Evolutionary conservation across 1,140 invertebrate genomes (phyloP).

Genomic region (Thaumatotibia leucotreta): DNA sequence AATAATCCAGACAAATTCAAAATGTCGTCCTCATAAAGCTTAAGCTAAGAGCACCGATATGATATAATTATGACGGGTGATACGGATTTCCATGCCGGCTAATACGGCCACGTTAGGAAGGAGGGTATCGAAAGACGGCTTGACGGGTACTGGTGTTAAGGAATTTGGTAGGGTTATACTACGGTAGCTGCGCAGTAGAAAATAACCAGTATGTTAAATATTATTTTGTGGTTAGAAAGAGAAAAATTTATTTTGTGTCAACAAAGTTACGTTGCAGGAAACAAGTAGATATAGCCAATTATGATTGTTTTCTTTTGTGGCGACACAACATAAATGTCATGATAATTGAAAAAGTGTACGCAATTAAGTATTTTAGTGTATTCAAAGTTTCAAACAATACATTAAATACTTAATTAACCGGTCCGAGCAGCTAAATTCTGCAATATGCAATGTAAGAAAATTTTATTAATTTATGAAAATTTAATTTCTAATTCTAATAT

Average conservation of each 20-base stretch:
- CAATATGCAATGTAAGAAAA: no score
- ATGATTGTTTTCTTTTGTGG: no score
- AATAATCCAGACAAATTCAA: neutral
- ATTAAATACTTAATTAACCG: no score
- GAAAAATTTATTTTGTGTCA: neutral
- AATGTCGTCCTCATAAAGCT: neutral
- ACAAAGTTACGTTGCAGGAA: neutral
- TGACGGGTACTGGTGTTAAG: neutral
- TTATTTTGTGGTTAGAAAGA: neutral
- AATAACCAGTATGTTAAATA: neutral
- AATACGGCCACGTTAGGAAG: conserved; percentile 10
- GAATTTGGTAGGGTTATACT: conserved; percentile 37
- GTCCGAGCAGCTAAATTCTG: no score
- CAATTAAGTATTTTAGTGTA: no score
- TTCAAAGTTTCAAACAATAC: no score
- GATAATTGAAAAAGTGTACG: no score
- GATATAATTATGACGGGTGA: neutral
- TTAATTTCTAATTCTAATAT: no score
- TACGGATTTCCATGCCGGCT: neutral
- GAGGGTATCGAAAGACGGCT: neutral
- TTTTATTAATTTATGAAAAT: no score
- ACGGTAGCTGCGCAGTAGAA: conserved; percentile 28
- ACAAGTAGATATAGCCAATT: no score
- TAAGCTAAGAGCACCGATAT: neutral
- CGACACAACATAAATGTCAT: no score